Base-by-base conservation (phyloP, 2,888 invertebrate genomes). In the Macrophya annulata region DNA sequence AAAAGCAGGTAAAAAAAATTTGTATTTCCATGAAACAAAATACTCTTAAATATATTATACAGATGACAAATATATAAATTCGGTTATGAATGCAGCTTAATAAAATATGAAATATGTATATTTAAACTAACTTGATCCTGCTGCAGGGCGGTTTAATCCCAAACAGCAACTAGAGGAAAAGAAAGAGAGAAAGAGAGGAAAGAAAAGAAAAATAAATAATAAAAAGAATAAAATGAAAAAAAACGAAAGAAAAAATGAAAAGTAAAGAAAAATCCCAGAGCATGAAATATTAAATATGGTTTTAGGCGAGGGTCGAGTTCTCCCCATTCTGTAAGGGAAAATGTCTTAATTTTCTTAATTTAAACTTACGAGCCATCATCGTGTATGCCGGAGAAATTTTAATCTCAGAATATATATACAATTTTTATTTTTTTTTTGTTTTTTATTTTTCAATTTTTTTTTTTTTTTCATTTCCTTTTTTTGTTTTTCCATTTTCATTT, bases 291-390 rank as follows among this genome's bases (percentile, higher is more conserved):
- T 51, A 37, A 51, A 76, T 55, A 77, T 55, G 37, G 55, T 51
- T 77, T 77, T 77, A 45, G 74, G 74, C 45, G 31, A 74, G 45
- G 68, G 68, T 68, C 8, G 45, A 82, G 37, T 65, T 65, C 25
- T n/a, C 62, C 17, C 37, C 31, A 17, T 59, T 25, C 17, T 9
- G 48, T 37, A 55, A 31, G 31, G 31, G 59, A 79, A 79, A 79
- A 85, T 85, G 77, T 86, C 88, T 88, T 89, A 90, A 90, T 90
- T 90, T 90, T 90, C 90, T 90, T 89, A 90, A 90, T 90, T 89
- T 89, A 88, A 90, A 91, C 89, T 91, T 91, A 91, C 89, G 91
- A 90, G 87, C 87, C 89, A 77, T 77, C 48, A 51, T 77, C 79
- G 59, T 31, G 51, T 59, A 62, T 43, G 40, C 51, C 51, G n/a